Evolutionary conservation across 2,113 vertebrate species (phyloP), one percentile per base, ranked within the genome.

Genomic region (Pholis gunnellus): DNA sequence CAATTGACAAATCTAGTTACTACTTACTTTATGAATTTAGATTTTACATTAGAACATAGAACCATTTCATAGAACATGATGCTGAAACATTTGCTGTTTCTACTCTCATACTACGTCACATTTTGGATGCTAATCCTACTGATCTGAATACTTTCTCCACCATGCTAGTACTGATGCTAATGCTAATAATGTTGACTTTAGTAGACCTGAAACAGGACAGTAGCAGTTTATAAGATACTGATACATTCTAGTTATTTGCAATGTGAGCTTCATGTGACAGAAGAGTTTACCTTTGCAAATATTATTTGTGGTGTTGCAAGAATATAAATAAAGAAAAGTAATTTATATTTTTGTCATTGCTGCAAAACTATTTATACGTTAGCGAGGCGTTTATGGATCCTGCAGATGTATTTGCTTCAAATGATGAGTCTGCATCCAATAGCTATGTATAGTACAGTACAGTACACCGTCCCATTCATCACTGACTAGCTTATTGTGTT

Each of bases 311-410:
- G 52, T 74, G 67, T 69, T 76, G 61, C 40, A 78, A 25, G 18
- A 63, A 54, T 42, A 52, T 38, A 44, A 69, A 42, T 48, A 72
- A 27, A 74, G 7, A 25, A 44, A 72, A 46, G 57, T 56, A 70
- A 70, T 71, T 84, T 73, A 7, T 70, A 44, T 25, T 80, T 86
- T 64, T 87, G 74, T 79, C 65, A 71, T 31, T 64, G 25, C 79
- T 79, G 85, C 87, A 79, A 38, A 72, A 44, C 57, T 85, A 63
- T 88, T 74, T 88, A 70, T 79, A 85, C 82, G 82, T 81, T 72
- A 82, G 46, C 64, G 29, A 65, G 31, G 52, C 20, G 54, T 76
- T 78, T 81, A 61, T 13, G 79, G 66, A 72, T 9, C 60, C 40
- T 71, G 57, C 77, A 63, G 31, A 46, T 57, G 70, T 44, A 14